These are phyloP conservation scores for Ascidia mentula DNA, from an alignment of 23 tunicate genomes.

Conservation along the genomic window DNA sequence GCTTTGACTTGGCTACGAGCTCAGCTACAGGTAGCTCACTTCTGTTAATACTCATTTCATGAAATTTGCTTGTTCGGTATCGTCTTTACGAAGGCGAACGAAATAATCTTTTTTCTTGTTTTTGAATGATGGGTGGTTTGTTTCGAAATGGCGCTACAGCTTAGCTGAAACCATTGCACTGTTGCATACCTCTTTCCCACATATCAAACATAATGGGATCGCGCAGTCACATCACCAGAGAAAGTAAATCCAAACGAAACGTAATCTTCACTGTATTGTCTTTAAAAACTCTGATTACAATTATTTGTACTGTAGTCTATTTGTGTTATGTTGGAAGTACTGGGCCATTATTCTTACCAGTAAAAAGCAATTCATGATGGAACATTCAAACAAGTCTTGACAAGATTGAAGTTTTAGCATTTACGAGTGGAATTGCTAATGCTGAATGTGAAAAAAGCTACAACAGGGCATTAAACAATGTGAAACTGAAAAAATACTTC, in stretches of 20 bases:
- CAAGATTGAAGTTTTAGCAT: too few relatives aligned
- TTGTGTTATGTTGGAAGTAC: too few relatives aligned
- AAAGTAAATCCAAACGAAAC: constrained; percentile 43
- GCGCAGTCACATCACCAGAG: constrained; percentile 24
- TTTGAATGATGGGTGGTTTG: constrained; percentile 23
- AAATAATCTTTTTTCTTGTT: constrained; percentile 33
- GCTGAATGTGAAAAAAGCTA: too few relatives aligned
- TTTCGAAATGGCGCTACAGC: constrained; percentile 37
- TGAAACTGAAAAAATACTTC: too few relatives aligned
- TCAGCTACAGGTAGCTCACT: constrained; percentile 37
- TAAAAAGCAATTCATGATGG: too few relatives aligned
- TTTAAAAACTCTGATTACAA: too few relatives aligned
- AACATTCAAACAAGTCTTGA: too few relatives aligned
- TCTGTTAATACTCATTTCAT: constrained; percentile 43
- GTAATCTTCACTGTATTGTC: constrained; percentile 38
- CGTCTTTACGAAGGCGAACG: constrained; percentile 26
- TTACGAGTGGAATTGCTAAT: too few relatives aligned
- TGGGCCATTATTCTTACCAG: too few relatives aligned
- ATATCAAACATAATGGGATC: constrained; percentile 35
- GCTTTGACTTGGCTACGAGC: constrained; percentile 50
- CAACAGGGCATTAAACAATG: too few relatives aligned
- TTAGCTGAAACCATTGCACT: constrained; percentile 37
- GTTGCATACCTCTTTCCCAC: constrained; percentile 26
- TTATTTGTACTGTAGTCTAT: too few relatives aligned
- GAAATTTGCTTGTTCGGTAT: constrained; percentile 25